These are phyloP conservation scores for Hypomecis atomaria DNA, from an alignment of 2,888 invertebrate species.

Conservation along the genomic window DNA sequence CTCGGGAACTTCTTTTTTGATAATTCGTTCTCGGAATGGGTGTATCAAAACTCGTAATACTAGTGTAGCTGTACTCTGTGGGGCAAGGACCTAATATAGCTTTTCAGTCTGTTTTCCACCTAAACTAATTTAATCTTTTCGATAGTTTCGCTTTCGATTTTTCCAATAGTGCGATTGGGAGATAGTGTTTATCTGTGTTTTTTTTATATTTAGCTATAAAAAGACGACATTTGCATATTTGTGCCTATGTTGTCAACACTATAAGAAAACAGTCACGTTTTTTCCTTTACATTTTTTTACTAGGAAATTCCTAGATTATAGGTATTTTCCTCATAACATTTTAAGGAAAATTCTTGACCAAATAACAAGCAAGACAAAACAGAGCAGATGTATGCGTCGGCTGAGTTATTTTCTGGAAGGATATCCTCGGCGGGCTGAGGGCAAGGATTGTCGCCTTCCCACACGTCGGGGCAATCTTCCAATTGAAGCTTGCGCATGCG, in stretches of 20 bases:
- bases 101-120: neutral
- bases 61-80: constrained; percentile 1
- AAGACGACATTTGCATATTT: neutral
- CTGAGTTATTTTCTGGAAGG: constrained; percentile 79
- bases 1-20: constrained; percentile 21
- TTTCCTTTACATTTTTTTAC: constrained; percentile 2
- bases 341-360: neutral
- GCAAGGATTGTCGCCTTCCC: constrained; percentile 78
- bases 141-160: neutral
- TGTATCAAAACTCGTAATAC: constrained; percentile 4
- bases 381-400: constrained; percentile 54
- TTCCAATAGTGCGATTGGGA: no score
- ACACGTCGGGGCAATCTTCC: constrained; percentile 77
- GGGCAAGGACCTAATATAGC: constrained; percentile 8
- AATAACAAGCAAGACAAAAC: constrained; percentile 4
- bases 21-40: constrained; percentile 19
- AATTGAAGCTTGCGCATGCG: constrained; percentile 76
- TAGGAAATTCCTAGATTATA: neutral
- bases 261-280: neutral
- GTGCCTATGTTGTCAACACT: neutral
- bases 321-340: neutral
- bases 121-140: neutral
- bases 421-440: constrained; percentile 77
- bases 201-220: neutral
- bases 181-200: no score